Percentiles rank a stretch among this genome's conserved stretches.
Evolutionary conservation across 2,797 vertebrate genomes (phyloP).

Genomic region (Takifugu rubripes): DNA sequence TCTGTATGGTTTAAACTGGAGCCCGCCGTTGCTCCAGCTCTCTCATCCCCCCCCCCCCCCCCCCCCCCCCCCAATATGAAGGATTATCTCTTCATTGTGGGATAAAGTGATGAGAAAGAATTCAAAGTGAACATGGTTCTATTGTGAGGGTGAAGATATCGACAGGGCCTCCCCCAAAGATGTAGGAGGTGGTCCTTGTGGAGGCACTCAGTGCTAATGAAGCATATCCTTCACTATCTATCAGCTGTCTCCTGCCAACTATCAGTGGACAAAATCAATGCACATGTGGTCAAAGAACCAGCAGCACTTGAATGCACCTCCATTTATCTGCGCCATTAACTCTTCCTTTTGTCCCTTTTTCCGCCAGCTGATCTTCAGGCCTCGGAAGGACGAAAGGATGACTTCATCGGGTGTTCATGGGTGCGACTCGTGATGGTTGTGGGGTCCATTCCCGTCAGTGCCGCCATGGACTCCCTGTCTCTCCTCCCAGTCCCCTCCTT

Average conservation of each 20-base stretch:
- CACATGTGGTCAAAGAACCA: constrained; percentile 65
- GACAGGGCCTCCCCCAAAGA: constrained; percentile 60
- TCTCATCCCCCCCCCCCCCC: constrained; percentile 26
- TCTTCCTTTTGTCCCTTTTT: constrained; percentile 32
- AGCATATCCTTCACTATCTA: constrained; percentile 68
- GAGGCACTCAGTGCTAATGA: constrained; percentile 64
- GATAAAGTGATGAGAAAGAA: constrained; percentile 39
- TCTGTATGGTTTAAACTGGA: constrained; percentile 2
- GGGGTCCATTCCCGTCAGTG: too few species aligned
- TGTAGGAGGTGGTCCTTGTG: constrained; percentile 54
- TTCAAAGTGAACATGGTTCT: constrained; percentile 22
- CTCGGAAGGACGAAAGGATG: not conserved
- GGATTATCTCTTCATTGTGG: constrained; percentile 52
- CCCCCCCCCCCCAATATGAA: constrained; percentile 15
- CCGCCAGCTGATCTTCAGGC: constrained; percentile 17
- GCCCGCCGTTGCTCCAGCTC: constrained; percentile 15
- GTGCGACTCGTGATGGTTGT: too few species aligned
- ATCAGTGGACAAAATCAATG: constrained; percentile 70
- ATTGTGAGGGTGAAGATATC: constrained; percentile 34
- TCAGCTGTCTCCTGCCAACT: constrained; percentile 64
- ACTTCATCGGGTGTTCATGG: too few species aligned
- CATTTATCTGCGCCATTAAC: constrained; percentile 59
- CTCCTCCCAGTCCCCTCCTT: too few species aligned
- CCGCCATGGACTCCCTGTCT: too few species aligned
- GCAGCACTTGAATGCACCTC: constrained; percentile 53